Base-by-base conservation (phyloP, 2,797 vertebrate species). In the Hapalemur alaotrensis region DNA sequence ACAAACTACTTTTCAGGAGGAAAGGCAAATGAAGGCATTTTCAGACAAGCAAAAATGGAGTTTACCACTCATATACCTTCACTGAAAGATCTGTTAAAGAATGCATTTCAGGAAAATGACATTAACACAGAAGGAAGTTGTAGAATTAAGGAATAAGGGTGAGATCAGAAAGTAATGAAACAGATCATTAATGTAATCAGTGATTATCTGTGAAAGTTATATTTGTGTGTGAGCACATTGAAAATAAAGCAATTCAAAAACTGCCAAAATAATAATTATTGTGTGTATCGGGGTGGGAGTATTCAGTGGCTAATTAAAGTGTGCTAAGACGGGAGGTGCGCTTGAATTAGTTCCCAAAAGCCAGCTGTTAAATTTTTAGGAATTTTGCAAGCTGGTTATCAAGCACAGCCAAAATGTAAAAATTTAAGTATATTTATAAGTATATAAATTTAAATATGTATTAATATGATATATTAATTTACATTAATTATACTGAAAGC, bases 171-270 rank as follows among this genome's bases (percentile, higher is more conserved):
- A 79, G 65, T 92, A 78, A 96, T 73, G 15, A 93, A 88, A n/a
- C 52, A 70, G 78, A 30, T 72, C 50, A 85, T 78, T 52, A 79
- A 75, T 48, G 91, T 17, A 57, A 52, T 76, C 70, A 94, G 22
- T 76, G 41, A 72, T 69, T 73, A n/a, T 30, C 57, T 85, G 18
- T 84, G 50, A 85, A 87, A 93, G 52, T 50, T 54, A 67, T 81
- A 95, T 82, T 46, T 81, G 28, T 67, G 50, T 43, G 9, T 61
- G 30, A 9, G 32, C 25, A 92, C 8, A 61, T 76, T 73, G 70
- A 82, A 86, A 86, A 89, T 32, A 79, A 85, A 95, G 20, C 43
- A 80, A 80, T n/a, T 89, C 73, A 89, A 84, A 84, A 82, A 79
- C 41, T 67, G 22, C 38, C 50, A 41, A 52, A 57, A 57, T 32